These are phyloP conservation scores for Geophilus truncorum DNA, from an alignment of 2,888 invertebrate genomes.

Conservation along the genomic window DNA sequence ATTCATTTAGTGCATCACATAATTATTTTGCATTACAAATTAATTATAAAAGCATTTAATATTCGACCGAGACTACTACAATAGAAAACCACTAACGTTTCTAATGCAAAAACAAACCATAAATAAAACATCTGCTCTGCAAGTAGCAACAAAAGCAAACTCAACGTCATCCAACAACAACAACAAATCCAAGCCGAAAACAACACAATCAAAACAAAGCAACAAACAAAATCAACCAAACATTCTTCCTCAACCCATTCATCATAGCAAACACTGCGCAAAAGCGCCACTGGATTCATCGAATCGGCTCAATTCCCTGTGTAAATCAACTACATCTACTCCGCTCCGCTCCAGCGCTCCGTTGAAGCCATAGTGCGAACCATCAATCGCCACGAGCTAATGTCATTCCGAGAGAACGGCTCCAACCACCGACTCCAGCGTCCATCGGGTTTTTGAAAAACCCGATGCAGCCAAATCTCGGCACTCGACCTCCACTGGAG, in stretches of 20 bases:
- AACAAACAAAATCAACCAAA: not conserved
- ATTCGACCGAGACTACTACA: no score
- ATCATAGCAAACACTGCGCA: not conserved
- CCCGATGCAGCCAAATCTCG: not conserved
- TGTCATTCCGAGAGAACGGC: not conserved
- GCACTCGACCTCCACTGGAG: not conserved
- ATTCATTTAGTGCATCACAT: no score
- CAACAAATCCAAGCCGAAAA: no score
- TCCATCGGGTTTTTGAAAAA: not conserved
- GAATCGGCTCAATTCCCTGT: not conserved
- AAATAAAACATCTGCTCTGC: no score
- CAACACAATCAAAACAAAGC: not conserved
- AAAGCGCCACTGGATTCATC: not conserved
- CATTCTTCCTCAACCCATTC: no score
- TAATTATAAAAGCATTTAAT: no score
- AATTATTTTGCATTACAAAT: no score
- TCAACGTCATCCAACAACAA: no score
- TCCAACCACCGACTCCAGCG: not conserved
- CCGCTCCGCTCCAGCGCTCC: not conserved
- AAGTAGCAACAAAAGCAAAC: no score
- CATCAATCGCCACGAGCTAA: not conserved
- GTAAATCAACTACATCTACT: not conserved
- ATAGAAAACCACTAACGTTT: no score
- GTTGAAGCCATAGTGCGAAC: not conserved
- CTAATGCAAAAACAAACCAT: no score